Percentiles rank a stretch among this genome's conserved stretches.
Conservation (phyloP, 1,140 invertebrate species). For the Magallana gigas region DNA sequence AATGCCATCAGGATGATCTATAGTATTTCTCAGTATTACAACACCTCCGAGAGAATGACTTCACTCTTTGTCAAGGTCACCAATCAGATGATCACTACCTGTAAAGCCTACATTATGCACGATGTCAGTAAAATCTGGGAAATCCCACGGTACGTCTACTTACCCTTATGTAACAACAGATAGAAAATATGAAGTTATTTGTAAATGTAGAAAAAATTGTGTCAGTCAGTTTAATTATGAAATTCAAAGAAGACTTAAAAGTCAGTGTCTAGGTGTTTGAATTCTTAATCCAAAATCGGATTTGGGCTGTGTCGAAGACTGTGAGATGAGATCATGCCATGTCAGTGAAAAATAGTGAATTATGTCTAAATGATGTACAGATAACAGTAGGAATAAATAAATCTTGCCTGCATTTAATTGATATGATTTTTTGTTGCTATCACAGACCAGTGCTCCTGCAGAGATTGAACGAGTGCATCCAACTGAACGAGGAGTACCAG, state of each 20-base stretch:
- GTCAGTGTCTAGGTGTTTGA: no score
- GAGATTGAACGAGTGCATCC: constrained; percentile 91
- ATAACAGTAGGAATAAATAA: no score
- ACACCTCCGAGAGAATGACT: constrained; percentile 80
- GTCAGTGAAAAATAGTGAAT: no score
- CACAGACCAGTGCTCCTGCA: constrained; percentile 78
- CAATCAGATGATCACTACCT: constrained; percentile 98
- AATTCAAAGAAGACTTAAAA: no score
- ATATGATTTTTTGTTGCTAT: constrained; percentile 38
- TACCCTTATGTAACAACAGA: not conserved
- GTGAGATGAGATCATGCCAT: no score
- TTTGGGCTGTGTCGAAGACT: no score
- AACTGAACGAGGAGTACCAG: constrained; percentile 89
- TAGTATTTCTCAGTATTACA: constrained; percentile 80
- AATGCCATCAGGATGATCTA: constrained; percentile 80
- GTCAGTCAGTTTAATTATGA: no score
- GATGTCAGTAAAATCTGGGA: constrained; percentile 94
- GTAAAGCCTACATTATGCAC: constrained; percentile 93
- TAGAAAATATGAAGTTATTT: no score
- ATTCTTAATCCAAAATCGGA: no score
- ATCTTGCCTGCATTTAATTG: no score
- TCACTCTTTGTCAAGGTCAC: constrained; percentile 86
- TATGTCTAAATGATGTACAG: no score
- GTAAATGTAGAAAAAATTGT: no score
- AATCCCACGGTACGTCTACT: constrained; percentile 83